Percentiles rank a stretch among this genome's conserved stretches.
These are phyloP conservation scores for Xestia rhomboidea DNA, from an alignment of 2,888 invertebrate species.

Conservation along the genomic window DNA sequence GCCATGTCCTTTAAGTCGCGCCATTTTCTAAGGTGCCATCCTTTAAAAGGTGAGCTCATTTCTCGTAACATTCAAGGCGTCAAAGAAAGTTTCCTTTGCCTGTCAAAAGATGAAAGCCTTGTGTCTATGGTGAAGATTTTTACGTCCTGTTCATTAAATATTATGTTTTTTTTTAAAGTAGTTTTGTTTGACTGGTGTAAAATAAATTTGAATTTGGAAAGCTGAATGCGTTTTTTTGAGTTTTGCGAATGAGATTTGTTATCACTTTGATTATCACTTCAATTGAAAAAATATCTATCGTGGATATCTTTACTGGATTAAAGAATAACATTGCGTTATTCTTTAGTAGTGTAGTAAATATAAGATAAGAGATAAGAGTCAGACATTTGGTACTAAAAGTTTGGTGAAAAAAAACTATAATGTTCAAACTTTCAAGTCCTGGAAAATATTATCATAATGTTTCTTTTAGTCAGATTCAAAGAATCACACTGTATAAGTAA, in stretches of 20 bases:
- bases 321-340: not conserved
- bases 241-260: not conserved
- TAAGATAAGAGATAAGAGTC: too few relatives aligned
- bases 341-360: too few relatives aligned
- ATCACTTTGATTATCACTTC: not conserved
- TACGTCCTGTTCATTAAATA: conserved; percentile 49
- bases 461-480: too few relatives aligned
- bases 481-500: too few relatives aligned
- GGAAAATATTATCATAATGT: not conserved
- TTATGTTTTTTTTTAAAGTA: conserved; percentile 1
- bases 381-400: too few relatives aligned
- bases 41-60: conserved; percentile 76
- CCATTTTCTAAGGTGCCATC: conserved; percentile 67
- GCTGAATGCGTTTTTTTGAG: not conserved
- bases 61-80: conserved; percentile 74
- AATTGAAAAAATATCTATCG: not conserved
- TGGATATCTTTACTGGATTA: too few relatives aligned
- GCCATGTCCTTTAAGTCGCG: conserved; percentile 69
- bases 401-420: too few relatives aligned
- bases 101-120: conserved; percentile 69
- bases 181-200: not conserved
- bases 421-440: not conserved
- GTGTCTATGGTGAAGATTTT: conserved; percentile 60
- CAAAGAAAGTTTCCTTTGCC: conserved; percentile 70
- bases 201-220: not conserved